These are phyloP conservation scores for Bos taurus DNA, from an alignment of 2,113 vertebrate genomes.

Conservation along the genomic window ARS-UCD2.0 NC_037354.1:14253001-14253500, in stretches of 20 bases:
- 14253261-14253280: background rate
- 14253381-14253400: background rate
- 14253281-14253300: background rate
- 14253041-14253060: background rate
- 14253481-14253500: background rate
- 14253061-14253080: background rate
- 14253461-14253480: background rate
- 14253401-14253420: background rate
- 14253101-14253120: background rate
- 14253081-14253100: background rate
- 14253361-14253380: background rate
- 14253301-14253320: background rate
- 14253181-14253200: background rate
- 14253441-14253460: background rate
- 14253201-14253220: background rate
- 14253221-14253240: background rate
- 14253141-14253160: background rate
- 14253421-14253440: background rate
- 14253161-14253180: background rate
- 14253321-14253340: background rate
- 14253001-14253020: background rate
- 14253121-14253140: background rate
- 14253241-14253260: fast-evolving
- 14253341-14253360: background rate
- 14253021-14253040: background rate